Base-by-base conservation (phyloP, 2,113 vertebrate genomes). In the Stigmatopora argus region DNA sequence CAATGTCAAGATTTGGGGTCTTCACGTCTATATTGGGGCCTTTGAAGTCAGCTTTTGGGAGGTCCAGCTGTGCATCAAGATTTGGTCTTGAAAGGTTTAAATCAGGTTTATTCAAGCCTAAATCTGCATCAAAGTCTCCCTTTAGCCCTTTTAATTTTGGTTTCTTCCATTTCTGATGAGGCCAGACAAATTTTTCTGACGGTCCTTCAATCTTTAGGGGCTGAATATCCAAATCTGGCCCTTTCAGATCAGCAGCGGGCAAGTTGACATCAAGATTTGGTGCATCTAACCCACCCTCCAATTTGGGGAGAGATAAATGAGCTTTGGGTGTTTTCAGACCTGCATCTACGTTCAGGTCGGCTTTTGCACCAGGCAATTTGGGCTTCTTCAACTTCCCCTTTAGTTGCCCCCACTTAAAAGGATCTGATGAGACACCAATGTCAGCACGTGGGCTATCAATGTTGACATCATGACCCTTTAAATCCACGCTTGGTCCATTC, bases 301-400 rank as follows among this genome's bases (percentile, higher is more conserved):
- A 2, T 31, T 53, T 78, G 55, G 85, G 80, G n/a, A 60, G n/a
- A 23, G 83, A 75, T 15, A 86, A 8, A 44, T 78, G 60, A 19
- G 83, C 2, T 49, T 77, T 21, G 46, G 83, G 72, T 47, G 70
- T 38, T 9, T 80, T 72, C 2, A 89, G 26, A 7, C 67, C 57
- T 70, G 70, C 65, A 76, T 85, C 79, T 13, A 62, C 23, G 19
- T 75, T 68, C 11, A 86, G 12, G 44, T 72, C 66, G 21, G 59
- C 53, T 17, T 83, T 87, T 35, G 84, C 69, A 18, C 71, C 49
- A 61, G 78, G 55, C 7, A 85, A 0, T 62, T 79, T 80, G 10
- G 77, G 66, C 60, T 80, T 79, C 14, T 85, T 86, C 74, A 78
- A 53, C 15, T 78, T 85, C 70, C 74, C 69, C 31, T 83, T 90